Percentiles rank a stretch among this genome's conserved stretches.
These are phyloP conservation scores for Delphinus delphis DNA, from an alignment of 2,113 vertebrate species.

Conservation along the genomic window DNA sequence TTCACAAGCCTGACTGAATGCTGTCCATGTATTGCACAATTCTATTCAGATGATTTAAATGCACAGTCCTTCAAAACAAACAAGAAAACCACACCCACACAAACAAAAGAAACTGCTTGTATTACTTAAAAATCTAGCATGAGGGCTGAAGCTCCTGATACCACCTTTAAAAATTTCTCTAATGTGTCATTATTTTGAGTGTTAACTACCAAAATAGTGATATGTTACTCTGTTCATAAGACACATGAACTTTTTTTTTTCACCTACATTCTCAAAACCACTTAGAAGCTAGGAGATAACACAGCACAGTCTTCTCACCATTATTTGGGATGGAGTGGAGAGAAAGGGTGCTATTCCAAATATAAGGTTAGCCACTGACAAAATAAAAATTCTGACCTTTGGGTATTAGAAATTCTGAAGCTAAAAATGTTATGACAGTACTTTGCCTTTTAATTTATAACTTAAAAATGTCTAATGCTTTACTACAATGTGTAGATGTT, in stretches of 20 bases:
- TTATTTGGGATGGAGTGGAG: background rate
- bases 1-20: background rate
- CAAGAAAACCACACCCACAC: background rate
- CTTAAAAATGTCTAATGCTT: background rate
- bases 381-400: background rate
- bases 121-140: background rate
- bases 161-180: background rate
- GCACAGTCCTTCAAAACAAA: background rate
- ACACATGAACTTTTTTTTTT: background rate
- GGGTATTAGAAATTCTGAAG: background rate
- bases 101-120: background rate
- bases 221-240: background rate
- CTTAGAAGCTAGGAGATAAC: background rate
- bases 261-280: background rate
- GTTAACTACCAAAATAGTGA: background rate
- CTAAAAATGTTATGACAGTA: background rate
- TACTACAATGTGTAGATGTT: background rate
- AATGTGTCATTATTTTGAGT: background rate
- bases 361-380: background rate
- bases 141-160: background rate
- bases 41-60: background rate
- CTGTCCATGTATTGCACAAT: background rate
- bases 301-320: background rate
- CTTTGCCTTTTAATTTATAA: background rate
- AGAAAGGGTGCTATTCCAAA: background rate